Base-by-base conservation (phyloP, 1,140 invertebrate species). In the Littorina saxatilis region DNA sequence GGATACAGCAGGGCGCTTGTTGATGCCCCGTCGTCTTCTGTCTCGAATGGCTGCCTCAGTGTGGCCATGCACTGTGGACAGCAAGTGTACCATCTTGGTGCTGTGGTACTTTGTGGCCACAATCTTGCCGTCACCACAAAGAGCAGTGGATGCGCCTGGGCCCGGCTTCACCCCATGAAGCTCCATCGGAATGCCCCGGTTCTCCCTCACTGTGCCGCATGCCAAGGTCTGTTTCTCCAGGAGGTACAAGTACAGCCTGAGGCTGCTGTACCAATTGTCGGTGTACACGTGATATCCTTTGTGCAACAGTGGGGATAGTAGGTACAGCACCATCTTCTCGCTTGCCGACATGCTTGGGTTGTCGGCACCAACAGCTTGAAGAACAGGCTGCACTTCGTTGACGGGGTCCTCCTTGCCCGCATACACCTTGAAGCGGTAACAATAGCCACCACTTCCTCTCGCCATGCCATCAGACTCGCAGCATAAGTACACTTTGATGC, bases 1-100 rank as follows among this genome's bases (percentile, higher is more conserved):
- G 23, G 37, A 27, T 7, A 50, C 63, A 0, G 58, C 70, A 29
- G 68, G 39, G 7, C 40, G 9, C 73, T 40, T 50, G 39, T 43
- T 80, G 35, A 40, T 43, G 13, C 68, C 68, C 0, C 68, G 68
- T 40, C 68, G 2, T 40, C 37, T 9, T 23, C 37, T 20, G 68
- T 72, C 68, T 3, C 11, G 0, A n/a, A 72, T 72, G 37, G 68
- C 39, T 37, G 43, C 79, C 72, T 81, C 79, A 73, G 70, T 72
- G 72, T 81, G 79, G 47, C 68, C 43, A 75, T 81, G 80, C 40
- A 75, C 47, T n/a, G n/a, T n/a, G n/a, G n/a, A n/a, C n/a, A n/a
- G n/a, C n/a, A n/a, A n/a, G n/a, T n/a, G n/a, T n/a, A n/a, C n/a
- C n/a, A n/a, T n/a, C n/a, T n/a, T n/a, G n/a, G n/a, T n/a, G n/a